Conservation (phyloP, 2,113 vertebrate genomes). For the Agelaius phoeniceus region DNA sequence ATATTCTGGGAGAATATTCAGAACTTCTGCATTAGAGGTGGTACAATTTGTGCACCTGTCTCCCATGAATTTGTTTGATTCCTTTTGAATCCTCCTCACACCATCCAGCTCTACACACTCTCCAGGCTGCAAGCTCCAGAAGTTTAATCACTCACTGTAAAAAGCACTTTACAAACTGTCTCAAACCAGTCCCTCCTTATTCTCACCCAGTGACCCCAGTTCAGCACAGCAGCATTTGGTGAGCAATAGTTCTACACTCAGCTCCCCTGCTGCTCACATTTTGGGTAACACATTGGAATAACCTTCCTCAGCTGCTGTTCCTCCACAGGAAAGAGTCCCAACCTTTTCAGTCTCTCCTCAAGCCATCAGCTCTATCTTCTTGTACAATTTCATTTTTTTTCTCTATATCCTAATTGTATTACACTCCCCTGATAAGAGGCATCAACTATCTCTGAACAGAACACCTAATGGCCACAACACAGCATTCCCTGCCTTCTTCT, state of each 20-base stretch:
- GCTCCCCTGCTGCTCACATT: not conserved
- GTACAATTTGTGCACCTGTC: not conserved
- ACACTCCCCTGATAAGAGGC: not conserved
- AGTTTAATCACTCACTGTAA: not conserved
- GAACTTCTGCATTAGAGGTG: not conserved
- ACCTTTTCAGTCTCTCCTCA: not conserved
- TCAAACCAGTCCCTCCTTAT: not conserved
- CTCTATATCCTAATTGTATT: not conserved
- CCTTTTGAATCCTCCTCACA: not conserved
- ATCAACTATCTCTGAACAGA: not conserved
- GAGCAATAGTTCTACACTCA: not conserved
- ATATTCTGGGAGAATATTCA: not conserved
- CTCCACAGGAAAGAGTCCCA: not conserved
- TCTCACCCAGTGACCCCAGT: not conserved
- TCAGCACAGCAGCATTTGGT: not conserved
- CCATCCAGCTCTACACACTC: not conserved
- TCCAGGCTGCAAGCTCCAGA: not conserved
- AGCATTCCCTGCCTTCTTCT: not conserved
- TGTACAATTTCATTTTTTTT: not conserved
- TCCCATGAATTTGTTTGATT: not conserved
- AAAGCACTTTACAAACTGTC: not conserved
- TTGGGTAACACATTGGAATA: not conserved
- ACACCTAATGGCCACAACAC: not conserved
- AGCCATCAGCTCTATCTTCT: not conserved
- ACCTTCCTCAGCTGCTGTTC: not conserved